Evolutionary conservation across 2,797 vertebrate genomes (phyloP).

Genomic region (Mico argentatus): DNA sequence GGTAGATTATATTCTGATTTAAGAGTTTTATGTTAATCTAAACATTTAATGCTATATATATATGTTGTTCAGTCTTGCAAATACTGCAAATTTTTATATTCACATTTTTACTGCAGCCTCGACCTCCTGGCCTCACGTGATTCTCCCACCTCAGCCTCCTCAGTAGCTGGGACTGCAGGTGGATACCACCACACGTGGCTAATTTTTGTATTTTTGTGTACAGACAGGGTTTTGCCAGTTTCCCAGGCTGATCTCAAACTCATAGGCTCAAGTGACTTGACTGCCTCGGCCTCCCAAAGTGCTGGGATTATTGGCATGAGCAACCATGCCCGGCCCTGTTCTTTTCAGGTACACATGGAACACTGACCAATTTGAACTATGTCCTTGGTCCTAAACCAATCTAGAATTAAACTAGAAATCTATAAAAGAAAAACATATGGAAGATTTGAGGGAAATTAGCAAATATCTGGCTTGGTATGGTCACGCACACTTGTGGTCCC

Average conservation of each 20-base stretch:
- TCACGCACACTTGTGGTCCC: neutral
- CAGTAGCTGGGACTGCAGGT: neutral
- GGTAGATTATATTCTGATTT: neutral
- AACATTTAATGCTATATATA: neutral
- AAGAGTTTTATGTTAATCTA: neutral
- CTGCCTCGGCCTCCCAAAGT: neutral
- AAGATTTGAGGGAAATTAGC: neutral
- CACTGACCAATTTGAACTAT: neutral
- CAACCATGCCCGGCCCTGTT: neutral
- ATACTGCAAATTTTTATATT: neutral
- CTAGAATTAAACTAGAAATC: neutral
- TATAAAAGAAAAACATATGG: neutral
- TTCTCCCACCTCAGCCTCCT: neutral
- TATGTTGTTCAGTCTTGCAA: neutral
- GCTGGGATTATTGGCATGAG: neutral
- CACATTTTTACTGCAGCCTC: neutral
- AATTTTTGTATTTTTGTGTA: neutral
- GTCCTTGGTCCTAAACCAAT: neutral
- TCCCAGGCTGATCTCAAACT: neutral
- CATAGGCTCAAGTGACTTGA: neutral
- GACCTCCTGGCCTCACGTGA: neutral
- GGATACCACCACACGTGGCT: neutral
- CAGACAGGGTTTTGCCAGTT: neutral
- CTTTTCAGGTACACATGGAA: neutral
- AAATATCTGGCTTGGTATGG: neutral